Evolutionary conservation across 2,113 vertebrate species (phyloP), one percentile per base, ranked within the genome.

Genomic region (Terrapene triunguis): DNA sequence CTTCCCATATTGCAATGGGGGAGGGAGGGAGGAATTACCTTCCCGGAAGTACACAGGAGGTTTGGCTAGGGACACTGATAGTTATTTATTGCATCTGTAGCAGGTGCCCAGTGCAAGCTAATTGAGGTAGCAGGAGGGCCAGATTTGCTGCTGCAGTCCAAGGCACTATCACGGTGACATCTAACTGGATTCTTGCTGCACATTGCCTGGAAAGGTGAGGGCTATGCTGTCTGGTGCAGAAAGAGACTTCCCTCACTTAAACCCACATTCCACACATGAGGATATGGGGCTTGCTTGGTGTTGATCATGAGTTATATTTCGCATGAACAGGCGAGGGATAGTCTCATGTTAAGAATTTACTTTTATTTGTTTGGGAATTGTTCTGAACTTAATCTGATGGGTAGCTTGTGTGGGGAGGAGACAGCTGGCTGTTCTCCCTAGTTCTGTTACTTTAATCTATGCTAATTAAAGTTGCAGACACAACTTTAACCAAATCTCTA

Each of bases 131-230:
- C 62, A 69, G 54, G 11, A 48, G 57, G 17, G 10, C 13, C 32
- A 38, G 55, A 6, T 1, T 1, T 74, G n/a, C 53, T 51, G 13
- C 4, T 0, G 0, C 10, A 50, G 17, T 38, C 5, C 54, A 21
- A 1, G 1, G 2, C 3, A 8, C 35, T 78, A n/a, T 54, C 22
- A 11, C 11, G 2, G 50, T 88, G 32, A 57, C 22, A 29, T 9
- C n/a, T 22, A 42, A 10, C 69, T 6, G n/a, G 0, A 32, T 25
- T 42, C 10, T 74, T 0, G 1, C 38, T 10, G 53, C n/a, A 16
- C 59, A 50, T 42, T 0, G 0, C 2, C 3, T 10, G 72, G 48
- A 51, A 38, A 32, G 9, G 50, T 1, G 2, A 0, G 35, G 69
- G 35, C 79, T 54, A 4, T 17, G 53, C 6, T 47, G 16, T 38